These are phyloP conservation scores for Eustalomyia histrio DNA, from an alignment of 2,888 invertebrate genomes.

Conservation along the genomic window DNA sequence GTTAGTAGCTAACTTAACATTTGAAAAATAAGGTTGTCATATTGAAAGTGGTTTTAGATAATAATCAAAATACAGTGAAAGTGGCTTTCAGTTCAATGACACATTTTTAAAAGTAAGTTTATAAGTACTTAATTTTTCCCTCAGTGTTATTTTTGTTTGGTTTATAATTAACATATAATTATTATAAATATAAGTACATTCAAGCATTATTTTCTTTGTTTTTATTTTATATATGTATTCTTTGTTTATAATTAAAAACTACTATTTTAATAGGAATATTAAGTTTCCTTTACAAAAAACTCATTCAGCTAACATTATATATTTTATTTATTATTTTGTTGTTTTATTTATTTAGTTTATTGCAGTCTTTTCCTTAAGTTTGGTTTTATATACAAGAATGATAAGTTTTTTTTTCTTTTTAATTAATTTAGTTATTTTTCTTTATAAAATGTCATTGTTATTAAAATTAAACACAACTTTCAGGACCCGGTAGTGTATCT, in stretches of 20 bases:
- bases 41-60: too few species aligned
- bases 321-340: conserved; percentile 12
- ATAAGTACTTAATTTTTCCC: too few species aligned
- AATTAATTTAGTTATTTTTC: conserved; percentile 13
- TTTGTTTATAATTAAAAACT: conserved; percentile 52
- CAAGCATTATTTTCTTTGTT: conserved; percentile 16
- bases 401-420: conserved; percentile 23
- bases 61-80: too few species aligned
- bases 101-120: too few species aligned
- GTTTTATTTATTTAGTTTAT: conserved; percentile 59
- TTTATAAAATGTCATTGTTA: conserved; percentile 25
- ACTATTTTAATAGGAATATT: conserved; percentile 62
- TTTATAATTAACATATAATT: neutral
- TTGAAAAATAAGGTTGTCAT: too few species aligned
- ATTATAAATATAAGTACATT: neutral
- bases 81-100: too few species aligned
- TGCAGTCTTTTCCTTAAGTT: conserved; percentile 64
- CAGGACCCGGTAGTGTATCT: conserved; percentile 91
- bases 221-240: conserved; percentile 8
- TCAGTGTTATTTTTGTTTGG: neutral
- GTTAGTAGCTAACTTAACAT: too few species aligned
- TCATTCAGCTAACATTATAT: conserved; percentile 53
- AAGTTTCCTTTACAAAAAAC: conserved; percentile 60
- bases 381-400: conserved; percentile 49
- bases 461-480: conserved; percentile 88